Base-by-base conservation (phyloP, 2,113 vertebrate genomes). In the Gymnocephalus cernua region DNA sequence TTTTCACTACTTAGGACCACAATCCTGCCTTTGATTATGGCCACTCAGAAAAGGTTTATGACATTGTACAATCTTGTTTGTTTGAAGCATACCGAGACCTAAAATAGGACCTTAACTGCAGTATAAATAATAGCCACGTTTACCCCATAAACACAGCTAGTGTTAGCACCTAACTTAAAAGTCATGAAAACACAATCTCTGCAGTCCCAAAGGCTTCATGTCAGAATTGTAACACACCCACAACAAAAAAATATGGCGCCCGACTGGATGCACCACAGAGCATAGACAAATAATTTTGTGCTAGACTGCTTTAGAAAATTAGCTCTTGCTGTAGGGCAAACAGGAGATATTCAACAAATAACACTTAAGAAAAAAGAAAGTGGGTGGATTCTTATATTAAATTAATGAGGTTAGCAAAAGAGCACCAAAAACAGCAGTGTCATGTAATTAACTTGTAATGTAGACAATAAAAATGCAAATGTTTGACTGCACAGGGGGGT, bases 381-480 rank as follows among this genome's bases (percentile, higher is more conserved):
- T 70, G 38, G 75, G 80, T 48, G 77, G 82, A 84, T 81, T 86
- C 64, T 87, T 85, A 85, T 75, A 82, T 77, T 71, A 72, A 50
- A 84, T 65, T 67, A 63, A 83, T 67, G 65, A 70, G 38, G 72
- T 88, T 68, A 70, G 70, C 72, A 71, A 23, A 29, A 58, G 44
- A 44, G 58, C 47, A 63, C 9, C 21, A 1, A 54, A 54, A 82
- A 59, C 83, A 51, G 73, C 54, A 13, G 65, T 66, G 62, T 85
- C 32, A 32, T 32, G 79, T 86, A 83, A 91, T 90, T 85, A 89
- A 90, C 84, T 87, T 81, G 74, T 84, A 82, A 88, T 54, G 80
- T 25, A 86, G 82, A 84, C 79, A 83, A 91, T 91, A 83, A 91
- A 92, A 84, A 91, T 91, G 88, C 70, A 86, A 88, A 91, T n/a